Conservation (phyloP, 2,113 vertebrate species). For the Rhinogobius similis region DNA sequence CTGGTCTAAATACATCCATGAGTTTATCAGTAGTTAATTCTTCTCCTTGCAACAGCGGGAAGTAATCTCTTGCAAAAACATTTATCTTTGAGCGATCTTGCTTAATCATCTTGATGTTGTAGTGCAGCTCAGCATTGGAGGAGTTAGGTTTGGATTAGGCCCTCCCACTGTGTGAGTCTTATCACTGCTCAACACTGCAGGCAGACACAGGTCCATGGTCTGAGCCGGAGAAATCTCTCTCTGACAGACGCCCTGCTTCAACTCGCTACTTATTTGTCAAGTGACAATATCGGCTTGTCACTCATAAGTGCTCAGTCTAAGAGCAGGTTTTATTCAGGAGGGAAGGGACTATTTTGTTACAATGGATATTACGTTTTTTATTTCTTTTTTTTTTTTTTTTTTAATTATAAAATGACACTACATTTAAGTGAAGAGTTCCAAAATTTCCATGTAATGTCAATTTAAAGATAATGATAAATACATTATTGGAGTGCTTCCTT, state of each 20-base stretch:
- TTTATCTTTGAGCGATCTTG: conserved; percentile 72
- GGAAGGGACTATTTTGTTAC: not conserved
- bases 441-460: too few relatives aligned
- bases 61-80: conserved; percentile 66
- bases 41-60: conserved; percentile 50
- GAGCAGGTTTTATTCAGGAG: not conserved
- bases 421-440: too few relatives aligned
- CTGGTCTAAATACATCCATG: conserved; percentile 30
- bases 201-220: conserved; percentile 62
- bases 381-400: too few relatives aligned
- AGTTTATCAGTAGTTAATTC: conserved; percentile 39
- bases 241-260: conserved; percentile 36
- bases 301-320: conserved; percentile 28
- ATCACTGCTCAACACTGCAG: conserved; percentile 67
- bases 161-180: conserved; percentile 72
- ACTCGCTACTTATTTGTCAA: conserved; percentile 50
- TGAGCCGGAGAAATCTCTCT: conserved; percentile 46
- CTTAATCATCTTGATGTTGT: conserved; percentile 69
- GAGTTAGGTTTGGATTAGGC: conserved; percentile 73
- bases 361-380: too few relatives aligned
- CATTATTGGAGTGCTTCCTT: too few relatives aligned
- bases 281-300: conserved; percentile 49
- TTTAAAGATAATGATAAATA: too few relatives aligned
- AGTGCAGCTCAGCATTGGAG: conserved; percentile 69
- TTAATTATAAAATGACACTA: too few relatives aligned